These are phyloP conservation scores for Pseudoatta argentina DNA, from an alignment of 1,140 invertebrate genomes.

Conservation along the genomic window DNA sequence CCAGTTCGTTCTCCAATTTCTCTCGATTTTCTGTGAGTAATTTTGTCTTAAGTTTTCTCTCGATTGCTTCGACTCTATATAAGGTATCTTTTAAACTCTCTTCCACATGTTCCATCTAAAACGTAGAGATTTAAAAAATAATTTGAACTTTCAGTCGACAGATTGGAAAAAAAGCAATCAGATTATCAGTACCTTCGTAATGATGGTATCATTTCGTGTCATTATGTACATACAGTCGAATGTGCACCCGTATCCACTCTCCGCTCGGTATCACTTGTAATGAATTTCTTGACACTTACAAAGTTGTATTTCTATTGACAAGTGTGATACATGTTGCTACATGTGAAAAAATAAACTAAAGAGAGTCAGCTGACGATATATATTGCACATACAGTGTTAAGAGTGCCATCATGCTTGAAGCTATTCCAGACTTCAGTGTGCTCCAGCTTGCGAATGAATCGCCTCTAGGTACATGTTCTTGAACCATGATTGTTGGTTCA, in stretches of 20 bases:
- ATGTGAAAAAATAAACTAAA: background rate
- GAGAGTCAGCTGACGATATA: background rate
- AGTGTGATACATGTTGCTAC: background rate
- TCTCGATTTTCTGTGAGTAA: constrained; percentile 79
- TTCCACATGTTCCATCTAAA: constrained; percentile 82
- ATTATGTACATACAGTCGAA: background rate
- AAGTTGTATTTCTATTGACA: background rate
- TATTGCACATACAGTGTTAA: background rate
- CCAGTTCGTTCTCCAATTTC: constrained; percentile 80
- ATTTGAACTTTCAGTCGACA: background rate
- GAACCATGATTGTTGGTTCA: background rate
- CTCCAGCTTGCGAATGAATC: background rate
- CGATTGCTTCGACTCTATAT: constrained; percentile 77
- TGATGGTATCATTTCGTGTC: constrained; percentile 1
- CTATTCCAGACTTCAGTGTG: background rate
- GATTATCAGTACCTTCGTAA: constrained; percentile 24
- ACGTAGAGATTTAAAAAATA: constrained; percentile 1
- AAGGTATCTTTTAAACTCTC: constrained; percentile 80
- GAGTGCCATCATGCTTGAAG: background rate
- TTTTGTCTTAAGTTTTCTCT: constrained; percentile 79
- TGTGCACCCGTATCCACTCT: background rate
- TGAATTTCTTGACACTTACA: background rate
- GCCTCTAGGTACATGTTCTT: constrained; percentile 1
- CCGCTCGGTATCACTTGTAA: background rate
- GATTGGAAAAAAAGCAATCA: background rate